Percentiles rank a stretch among this genome's conserved stretches.
These are phyloP conservation scores for Calcarius lapponicus DNA, from an alignment of 2,797 vertebrate genomes.

Conservation along the genomic window DNA sequence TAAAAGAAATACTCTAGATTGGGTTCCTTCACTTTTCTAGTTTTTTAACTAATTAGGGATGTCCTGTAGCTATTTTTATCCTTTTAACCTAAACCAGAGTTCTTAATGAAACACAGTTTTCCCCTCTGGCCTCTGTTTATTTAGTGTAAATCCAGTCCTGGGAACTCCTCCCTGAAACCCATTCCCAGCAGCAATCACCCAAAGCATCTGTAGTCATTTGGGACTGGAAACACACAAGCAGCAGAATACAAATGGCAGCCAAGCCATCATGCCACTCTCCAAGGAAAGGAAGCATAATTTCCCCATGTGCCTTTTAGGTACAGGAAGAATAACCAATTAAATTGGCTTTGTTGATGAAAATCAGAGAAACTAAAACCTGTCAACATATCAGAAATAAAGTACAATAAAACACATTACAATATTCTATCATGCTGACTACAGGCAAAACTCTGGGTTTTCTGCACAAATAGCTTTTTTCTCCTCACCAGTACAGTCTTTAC, in stretches of 20 bases:
- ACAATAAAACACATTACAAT: background rate
- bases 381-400: background rate
- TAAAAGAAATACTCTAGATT: background rate
- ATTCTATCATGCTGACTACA: background rate
- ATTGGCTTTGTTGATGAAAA: background rate
- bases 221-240: background rate
- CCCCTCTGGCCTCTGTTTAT: background rate
- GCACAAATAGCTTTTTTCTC: background rate
- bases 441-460: background rate
- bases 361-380: background rate
- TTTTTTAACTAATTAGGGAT: background rate
- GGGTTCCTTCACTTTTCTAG: background rate
- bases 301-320: background rate
- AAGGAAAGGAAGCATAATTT: background rate
- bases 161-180: background rate
- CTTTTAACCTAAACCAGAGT: background rate
- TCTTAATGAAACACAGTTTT: conserved; percentile 23
- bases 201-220: background rate
- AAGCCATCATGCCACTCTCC: background rate
- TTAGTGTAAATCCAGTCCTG: background rate
- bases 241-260: background rate
- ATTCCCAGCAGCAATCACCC: background rate
- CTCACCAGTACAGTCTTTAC: background rate
- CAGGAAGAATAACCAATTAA: background rate
- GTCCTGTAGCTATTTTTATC: conserved; percentile 34